phyloP scores from a whole-genome alignment of 2,888 invertebrate species.

The Lithophane semibrunnea region DNA sequence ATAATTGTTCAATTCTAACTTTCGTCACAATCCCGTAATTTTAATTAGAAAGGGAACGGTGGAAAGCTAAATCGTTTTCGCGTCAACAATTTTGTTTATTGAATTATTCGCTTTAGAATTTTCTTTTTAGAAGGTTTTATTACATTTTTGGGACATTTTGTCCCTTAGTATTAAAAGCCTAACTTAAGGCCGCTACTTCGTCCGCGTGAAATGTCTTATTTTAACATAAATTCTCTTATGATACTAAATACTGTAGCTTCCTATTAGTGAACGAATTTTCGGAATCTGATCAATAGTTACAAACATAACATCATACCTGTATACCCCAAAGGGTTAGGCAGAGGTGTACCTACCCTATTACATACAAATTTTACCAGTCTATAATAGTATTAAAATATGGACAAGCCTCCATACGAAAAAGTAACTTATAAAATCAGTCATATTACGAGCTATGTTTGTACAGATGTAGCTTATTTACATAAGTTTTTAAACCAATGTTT shows the following conservation, averaged over 20 bases:
- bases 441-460: not conserved
- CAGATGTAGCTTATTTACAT: not conserved
- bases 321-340: too few relatives aligned
- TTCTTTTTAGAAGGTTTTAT: slow-evolving; percentile 21
- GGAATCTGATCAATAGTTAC: not conserved
- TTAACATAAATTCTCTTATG: not conserved
- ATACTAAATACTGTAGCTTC: not conserved
- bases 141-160: not conserved
- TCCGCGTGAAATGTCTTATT: not conserved
- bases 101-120: slow-evolving; percentile 35
- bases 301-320: not conserved
- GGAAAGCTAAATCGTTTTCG: slow-evolving; percentile 24
- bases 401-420: not conserved
- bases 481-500: not conserved
- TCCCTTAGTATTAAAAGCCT: not conserved
- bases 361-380: not conserved
- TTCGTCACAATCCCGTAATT: slow-evolving; percentile 29
- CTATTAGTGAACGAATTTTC: not conserved
- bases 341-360: too few relatives aligned
- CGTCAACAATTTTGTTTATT: slow-evolving; percentile 42
- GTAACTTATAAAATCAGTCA: not conserved
- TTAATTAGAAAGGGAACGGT: slow-evolving; percentile 50
- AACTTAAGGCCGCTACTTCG: not conserved
- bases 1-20: slow-evolving; percentile 48
- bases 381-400: not conserved